Evolutionary conservation across 2,888 invertebrate genomes (phyloP).

Genomic region (Rhorus exstirpatorius): DNA sequence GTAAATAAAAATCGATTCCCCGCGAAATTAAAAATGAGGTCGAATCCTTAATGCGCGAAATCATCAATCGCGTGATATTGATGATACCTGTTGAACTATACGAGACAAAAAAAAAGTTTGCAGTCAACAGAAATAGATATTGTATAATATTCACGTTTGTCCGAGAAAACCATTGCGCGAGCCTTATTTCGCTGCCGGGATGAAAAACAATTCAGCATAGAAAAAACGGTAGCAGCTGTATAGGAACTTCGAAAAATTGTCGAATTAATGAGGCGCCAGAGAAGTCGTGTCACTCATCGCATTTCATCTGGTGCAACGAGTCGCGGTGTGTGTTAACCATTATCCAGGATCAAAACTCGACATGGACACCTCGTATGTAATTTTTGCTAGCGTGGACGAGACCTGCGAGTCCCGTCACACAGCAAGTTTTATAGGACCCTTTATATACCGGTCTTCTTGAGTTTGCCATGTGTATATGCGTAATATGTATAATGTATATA

Average conservation of each 20-base stretch:
- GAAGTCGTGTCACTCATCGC: constrained; percentile 47
- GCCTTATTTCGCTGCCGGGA: not conserved
- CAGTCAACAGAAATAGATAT: constrained; percentile 1
- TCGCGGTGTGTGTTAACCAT: constrained; percentile 62
- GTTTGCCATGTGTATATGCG: constrained; percentile 53
- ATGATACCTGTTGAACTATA: no score
- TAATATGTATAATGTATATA: no score
- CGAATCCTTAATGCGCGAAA: no score
- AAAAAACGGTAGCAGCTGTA: constrained; percentile 31
- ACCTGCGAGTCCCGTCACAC: constrained; percentile 62
- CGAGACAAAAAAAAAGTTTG: no score
- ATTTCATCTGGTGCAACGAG: constrained; percentile 47
- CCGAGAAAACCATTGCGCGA: not conserved
- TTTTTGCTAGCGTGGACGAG: constrained; percentile 56
- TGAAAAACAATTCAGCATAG: constrained; percentile 1
- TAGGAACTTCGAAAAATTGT: constrained; percentile 57
- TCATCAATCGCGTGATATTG: no score
- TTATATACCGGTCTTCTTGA: constrained; percentile 35
- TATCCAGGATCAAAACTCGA: constrained; percentile 62
- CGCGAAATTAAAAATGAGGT: no score
- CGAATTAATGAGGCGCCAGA: constrained; percentile 67
- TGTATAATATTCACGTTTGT: not conserved
- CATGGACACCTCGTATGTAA: constrained; percentile 67
- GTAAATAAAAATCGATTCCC: no score
- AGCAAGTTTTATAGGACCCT: constrained; percentile 63